These are phyloP conservation scores for Standfussiana lucernea DNA, from an alignment of 2,888 invertebrate genomes.

Conservation along the genomic window DNA sequence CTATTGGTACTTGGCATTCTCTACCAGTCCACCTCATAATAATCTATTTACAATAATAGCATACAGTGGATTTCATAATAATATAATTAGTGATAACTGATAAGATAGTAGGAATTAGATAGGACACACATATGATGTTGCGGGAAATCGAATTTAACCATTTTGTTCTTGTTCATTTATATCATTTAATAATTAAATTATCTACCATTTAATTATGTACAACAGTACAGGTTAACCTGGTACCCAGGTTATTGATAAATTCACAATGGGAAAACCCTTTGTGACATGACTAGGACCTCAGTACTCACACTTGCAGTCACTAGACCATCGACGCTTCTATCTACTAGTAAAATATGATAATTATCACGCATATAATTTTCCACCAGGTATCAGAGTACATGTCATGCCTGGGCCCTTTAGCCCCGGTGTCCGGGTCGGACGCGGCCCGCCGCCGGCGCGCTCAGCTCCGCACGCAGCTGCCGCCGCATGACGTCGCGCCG, in stretches of 20 bases:
- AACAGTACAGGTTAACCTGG: neutral
- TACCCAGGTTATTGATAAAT: neutral
- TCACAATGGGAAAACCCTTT: neutral
- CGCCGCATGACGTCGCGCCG: conserved; percentile 94
- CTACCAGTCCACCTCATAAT: too few species aligned
- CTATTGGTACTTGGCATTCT: too few species aligned
- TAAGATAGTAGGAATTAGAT: conserved; percentile 19
- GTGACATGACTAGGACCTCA: neutral
- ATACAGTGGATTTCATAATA: neutral
- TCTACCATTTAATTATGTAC: neutral
- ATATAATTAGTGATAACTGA: conserved; percentile 6
- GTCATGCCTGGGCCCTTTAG: conserved; percentile 93
- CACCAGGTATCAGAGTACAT: conserved; percentile 91
- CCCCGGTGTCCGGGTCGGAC: conserved; percentile 95
- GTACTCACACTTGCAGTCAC: neutral
- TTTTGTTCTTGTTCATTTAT: conserved; percentile 1
- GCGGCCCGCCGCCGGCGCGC: conserved; percentile 95
- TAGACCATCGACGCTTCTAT: neutral
- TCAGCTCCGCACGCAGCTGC: conserved; percentile 95
- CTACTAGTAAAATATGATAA: conserved; percentile 8
- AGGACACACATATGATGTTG: neutral
- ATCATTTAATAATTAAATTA: neutral
- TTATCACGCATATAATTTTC: neutral
- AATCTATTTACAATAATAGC: neutral
- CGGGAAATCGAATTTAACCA: conserved; percentile 2